Conservation (phyloP, 2,113 vertebrate genomes). For the Gymnobelideus leadbeateri region DNA sequence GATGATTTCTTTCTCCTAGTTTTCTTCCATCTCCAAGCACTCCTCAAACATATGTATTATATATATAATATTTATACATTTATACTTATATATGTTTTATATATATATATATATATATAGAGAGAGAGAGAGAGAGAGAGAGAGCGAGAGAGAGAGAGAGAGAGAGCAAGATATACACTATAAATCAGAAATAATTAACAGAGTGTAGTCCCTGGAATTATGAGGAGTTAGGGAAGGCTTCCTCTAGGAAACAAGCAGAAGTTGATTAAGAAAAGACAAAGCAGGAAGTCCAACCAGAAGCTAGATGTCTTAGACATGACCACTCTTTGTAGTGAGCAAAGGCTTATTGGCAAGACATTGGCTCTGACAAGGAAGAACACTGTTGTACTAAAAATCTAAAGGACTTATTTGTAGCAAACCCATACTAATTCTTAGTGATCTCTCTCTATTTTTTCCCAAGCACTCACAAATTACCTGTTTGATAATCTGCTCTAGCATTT, state of each 20-base stretch:
- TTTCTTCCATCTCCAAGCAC: background rate
- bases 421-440: background rate
- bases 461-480: background rate
- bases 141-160: too few species aligned
- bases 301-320: background rate
- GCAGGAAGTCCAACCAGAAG: background rate
- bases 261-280: background rate
- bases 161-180: background rate
- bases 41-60: background rate
- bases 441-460: background rate
- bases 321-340: background rate
- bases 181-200: background rate
- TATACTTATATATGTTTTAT: too few species aligned
- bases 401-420: conserved; percentile 4
- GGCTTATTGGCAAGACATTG: background rate
- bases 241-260: background rate
- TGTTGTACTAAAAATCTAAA: background rate
- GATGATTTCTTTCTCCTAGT: background rate
- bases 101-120: too few species aligned
- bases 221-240: background rate
- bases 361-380: conserved; percentile 17
- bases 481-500: conserved; percentile 22
- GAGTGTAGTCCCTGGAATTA: background rate
- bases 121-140: too few species aligned
- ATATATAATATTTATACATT: too few species aligned